Evolutionary conservation across 2,797 vertebrate species (phyloP).

Genomic region (Pachyuromys duprasi): DNA sequence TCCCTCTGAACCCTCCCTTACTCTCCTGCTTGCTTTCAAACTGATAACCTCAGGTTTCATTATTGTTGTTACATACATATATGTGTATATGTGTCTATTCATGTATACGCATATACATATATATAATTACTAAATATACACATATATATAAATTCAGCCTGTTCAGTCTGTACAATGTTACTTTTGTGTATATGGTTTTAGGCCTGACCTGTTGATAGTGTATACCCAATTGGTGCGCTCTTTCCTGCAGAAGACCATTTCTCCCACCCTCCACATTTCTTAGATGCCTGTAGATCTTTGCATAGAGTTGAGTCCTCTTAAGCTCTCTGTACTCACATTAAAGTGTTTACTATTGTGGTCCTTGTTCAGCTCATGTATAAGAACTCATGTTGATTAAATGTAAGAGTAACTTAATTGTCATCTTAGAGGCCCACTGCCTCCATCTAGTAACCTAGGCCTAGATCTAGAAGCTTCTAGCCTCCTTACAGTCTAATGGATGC

Average conservation of each 20-base stretch:
- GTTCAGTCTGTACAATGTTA: not conserved
- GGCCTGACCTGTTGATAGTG: not conserved
- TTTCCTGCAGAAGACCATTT: no score
- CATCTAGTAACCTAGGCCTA: no score
- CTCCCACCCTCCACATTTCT: not conserved
- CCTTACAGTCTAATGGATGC: no score
- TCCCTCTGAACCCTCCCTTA: not conserved
- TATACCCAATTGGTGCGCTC: not conserved
- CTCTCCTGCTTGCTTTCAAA: not conserved
- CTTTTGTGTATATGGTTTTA: not conserved
- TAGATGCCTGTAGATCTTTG: not conserved
- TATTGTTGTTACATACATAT: not conserved
- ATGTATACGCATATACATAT: not conserved
- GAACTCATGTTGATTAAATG: not conserved
- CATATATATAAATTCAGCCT: not conserved
- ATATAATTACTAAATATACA: not conserved
- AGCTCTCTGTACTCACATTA: not conserved
- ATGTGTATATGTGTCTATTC: not conserved
- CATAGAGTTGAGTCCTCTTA: not conserved
- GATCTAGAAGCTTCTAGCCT: no score
- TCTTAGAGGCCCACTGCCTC: no score
- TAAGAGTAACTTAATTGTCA: no score
- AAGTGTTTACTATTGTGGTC: not conserved
- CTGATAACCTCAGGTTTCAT: not conserved
- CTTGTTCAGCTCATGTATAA: not conserved